Evolutionary conservation across 2,113 vertebrate genomes (phyloP), one percentile per base, ranked within the genome.

Genomic region (Catharus fuscescens): DNA sequence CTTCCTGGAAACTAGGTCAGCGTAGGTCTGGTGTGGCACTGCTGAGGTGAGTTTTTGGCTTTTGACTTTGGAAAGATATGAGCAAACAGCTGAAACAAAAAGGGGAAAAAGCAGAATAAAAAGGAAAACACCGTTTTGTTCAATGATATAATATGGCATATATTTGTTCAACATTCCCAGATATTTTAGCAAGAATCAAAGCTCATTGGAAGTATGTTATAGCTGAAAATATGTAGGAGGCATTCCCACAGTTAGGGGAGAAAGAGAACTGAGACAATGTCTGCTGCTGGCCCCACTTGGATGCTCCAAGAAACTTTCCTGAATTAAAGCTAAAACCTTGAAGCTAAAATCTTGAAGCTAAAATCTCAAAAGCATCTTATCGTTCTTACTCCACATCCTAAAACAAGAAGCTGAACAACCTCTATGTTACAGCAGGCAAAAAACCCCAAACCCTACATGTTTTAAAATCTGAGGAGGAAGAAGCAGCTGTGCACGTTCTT

Each of bases 161-260:
- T 15, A 45, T 53, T 23, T 53, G 8, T 45, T n/a, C 64, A 45
- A 61, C 10, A 61, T 28, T 85, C 72, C 31, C 25, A 44, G 50
- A 60, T 65, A 70, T n/a, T 32, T 32, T 21, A 26, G 13, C 26
- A 86, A 90, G 38, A 20, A 64, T 13, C 32, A 81, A 12, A 74
- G 66, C 52, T 87, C 47, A 52, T 91, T 77, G 53, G 50, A 94
- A 96, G 66, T n/a, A 45, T 32, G 29, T 16, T 60, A 69, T 57
- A 92, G 48, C 12, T 42, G n/a, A 34, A 60, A 80, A 92, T 38
- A 80, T 57, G 47, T 29, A 89, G 13, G 24, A 71, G 31, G n/a
- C 20, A 59, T 76, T 92, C 6, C 29, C n/a, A 6, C 9, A 15
- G 23, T 57, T 18, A 38, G 24, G 32, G 12, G 34, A 36, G 64